These are phyloP conservation scores for Aplysina aerophoba DNA, from an alignment of 37 sponge, comb jelly and placozoan genomes.

Conservation along the genomic window DNA sequence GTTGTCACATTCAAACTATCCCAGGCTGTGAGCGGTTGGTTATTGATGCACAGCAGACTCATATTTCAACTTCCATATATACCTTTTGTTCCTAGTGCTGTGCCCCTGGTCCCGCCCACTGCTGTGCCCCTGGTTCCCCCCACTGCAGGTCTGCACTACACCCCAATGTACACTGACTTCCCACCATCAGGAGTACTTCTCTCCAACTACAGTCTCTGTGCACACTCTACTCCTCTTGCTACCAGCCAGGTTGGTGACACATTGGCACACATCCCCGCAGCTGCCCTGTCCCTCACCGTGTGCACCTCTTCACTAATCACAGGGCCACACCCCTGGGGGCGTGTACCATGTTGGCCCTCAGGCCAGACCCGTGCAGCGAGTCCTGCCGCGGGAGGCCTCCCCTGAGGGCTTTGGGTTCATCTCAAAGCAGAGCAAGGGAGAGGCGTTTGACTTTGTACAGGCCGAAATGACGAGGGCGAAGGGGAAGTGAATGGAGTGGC, in stretches of 20 bases:
- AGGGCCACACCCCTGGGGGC: not conserved
- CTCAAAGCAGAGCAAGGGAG: constrained; percentile 55
- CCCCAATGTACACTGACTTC: too few relatives aligned
- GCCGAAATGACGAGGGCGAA: constrained; percentile 73
- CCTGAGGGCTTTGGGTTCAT: constrained; percentile 73
- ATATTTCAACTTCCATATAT: too few relatives aligned
- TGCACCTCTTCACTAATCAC: not conserved
- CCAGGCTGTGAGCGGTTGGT: too few relatives aligned
- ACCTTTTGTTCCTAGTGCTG: too few relatives aligned
- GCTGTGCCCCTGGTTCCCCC: not conserved
- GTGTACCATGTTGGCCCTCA: constrained; percentile 34
- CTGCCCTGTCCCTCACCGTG: too few relatives aligned
- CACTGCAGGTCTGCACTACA: constrained; percentile 1
- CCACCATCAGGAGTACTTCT: too few relatives aligned
- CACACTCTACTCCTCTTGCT: not conserved
- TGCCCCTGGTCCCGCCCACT: not conserved
- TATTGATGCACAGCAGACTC: too few relatives aligned
- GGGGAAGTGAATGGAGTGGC: too few relatives aligned
- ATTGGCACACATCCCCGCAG: not conserved
- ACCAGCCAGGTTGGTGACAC: not conserved
- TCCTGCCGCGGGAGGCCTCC: constrained; percentile 19
- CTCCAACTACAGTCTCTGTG: too few relatives aligned
- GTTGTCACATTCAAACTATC: too few relatives aligned
- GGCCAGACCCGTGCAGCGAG: constrained; percentile 75
- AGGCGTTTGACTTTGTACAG: constrained; percentile 90